Percentiles rank a stretch among this genome's conserved stretches.
phyloP scores from a whole-genome alignment of 2,113 vertebrate species.

The Catharus minimus region DNA sequence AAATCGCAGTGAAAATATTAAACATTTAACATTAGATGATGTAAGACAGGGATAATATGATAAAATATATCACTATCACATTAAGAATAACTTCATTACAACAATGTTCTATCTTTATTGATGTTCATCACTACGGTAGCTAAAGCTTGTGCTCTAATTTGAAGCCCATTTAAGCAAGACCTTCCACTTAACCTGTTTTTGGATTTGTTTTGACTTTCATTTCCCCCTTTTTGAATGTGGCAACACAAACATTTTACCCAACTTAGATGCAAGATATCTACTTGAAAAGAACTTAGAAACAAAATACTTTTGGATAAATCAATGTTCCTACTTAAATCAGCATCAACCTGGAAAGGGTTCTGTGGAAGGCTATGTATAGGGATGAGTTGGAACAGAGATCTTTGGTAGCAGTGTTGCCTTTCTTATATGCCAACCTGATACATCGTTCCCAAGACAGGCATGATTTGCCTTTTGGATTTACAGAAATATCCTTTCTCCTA shows the following conservation, averaged over 20 bases:
- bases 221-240: not conserved
- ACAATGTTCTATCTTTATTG: not conserved
- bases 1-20: not conserved
- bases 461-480: not conserved
- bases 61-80: not conserved
- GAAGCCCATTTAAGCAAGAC: not conserved
- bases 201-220: not conserved
- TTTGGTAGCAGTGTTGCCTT: not conserved
- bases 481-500: not conserved
- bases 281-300: not conserved
- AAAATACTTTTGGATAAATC: not conserved
- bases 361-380: not conserved
- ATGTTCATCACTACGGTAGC: not conserved
- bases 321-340: not conserved
- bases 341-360: not conserved
- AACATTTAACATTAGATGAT: not conserved
- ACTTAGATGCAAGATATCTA: not conserved
- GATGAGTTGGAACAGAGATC: not conserved
- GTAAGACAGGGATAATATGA: not conserved
- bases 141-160: not conserved
- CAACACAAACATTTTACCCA: not conserved
- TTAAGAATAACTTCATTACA: not conserved
- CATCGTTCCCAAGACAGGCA: not conserved
- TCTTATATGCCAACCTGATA: not conserved
- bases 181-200: accelerated